Base-by-base conservation (phyloP, 2,113 vertebrate genomes). In the Megaleporinus macrocephalus region DNA sequence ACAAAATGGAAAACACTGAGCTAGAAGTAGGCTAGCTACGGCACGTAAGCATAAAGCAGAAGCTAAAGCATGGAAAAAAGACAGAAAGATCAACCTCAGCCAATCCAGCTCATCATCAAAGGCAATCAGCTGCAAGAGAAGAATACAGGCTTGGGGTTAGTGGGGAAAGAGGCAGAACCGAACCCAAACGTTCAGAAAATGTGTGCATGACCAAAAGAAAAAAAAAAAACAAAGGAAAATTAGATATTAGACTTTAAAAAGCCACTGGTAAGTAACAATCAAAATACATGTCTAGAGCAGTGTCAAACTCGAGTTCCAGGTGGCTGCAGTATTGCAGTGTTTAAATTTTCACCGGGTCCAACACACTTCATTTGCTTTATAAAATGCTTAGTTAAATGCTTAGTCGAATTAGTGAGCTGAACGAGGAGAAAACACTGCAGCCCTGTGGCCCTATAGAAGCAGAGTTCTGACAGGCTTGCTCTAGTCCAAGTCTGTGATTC, bases 71-170 rank as follows among this genome's bases (percentile, higher is more conserved):
- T n/a, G 75, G 69, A 49, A 90, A 76, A 93, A 90, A 87, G 92
- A 89, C 83, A 93, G 94, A 96, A 93, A 90, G 76, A 95, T 94
- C 93, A 93, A 99, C 98, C 98, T 99, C 98, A 93, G 97, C 95
- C 94, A 96, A 95, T 99, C 97, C 96, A 96, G 94, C 89, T 97
- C 96, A 94, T 95, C 94, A 93, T 96, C 96, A 97, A 99, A 96
- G 95, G 96, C 94, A 95, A 98, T 95, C 91, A 96, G 95, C 97
- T 91, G 80, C 92, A 96, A 97, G 86, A 96, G 94, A 96, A 93
- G 92, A 91, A 92, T 88, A 90, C 85, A 93, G 80, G 73, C 78
- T 83, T 79, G 90, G 59, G 85, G 93, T 94, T 93, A 94, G 93
- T 93, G 87, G 83, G 53, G 24, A 74, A 80, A 73, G 57, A 74